Evolutionary conservation across 1,140 invertebrate species (phyloP), one percentile per base, ranked within the genome.

Genomic region (Cryptotermes secundus): DNA sequence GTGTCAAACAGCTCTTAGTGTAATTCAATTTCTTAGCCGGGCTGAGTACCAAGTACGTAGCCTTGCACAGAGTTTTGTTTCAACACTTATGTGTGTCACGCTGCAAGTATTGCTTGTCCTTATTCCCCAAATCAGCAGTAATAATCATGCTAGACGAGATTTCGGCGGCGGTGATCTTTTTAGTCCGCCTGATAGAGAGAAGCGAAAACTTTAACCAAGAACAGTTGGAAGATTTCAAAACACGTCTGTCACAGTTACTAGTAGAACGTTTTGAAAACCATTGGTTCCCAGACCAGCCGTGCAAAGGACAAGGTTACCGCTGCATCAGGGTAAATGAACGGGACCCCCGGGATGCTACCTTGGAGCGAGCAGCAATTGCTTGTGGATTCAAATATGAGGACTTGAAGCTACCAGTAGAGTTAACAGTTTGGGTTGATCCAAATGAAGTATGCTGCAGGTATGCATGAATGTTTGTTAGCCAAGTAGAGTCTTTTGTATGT

Each of bases 391-490:
- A 90, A 72, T 95, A 95, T 87, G 91, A 92, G 87, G 93, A 95
- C 87, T 89, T 96, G 35, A 90, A 92, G 35, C 88, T 96, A 84
- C 94, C 94, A 65, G 90, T 93, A 81, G 95, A 95, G 89, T 89
- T 96, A 38, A 95, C 95, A 4, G 88, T 96, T 0, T 96, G 95
- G 95, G 94, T 96, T 65, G 95, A 96, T 88, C 95, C 95, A 3
- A 92, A 92, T 86, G 94, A 95, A 90, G 95, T 96, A 83, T 94
- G 93, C 88, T 96, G 94, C 89, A 90, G 94, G 91, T 92, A 86
- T 87, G 34, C 83, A 26, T 45, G 9, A 83, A 42, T 35, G 0
- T 22, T 35, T 83, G 1, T 49, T 19, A 49, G 3, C 16, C 45
- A 49, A 49, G 45, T 49, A 49, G 45, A 19, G 3, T 14, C 45